A percentile compares a stretch with the other conserved stretches of the same genome.
These are phyloP conservation scores for Sarcophaga bullata DNA, from an alignment of 1,140 invertebrate species.

Conservation along the genomic window DNA sequence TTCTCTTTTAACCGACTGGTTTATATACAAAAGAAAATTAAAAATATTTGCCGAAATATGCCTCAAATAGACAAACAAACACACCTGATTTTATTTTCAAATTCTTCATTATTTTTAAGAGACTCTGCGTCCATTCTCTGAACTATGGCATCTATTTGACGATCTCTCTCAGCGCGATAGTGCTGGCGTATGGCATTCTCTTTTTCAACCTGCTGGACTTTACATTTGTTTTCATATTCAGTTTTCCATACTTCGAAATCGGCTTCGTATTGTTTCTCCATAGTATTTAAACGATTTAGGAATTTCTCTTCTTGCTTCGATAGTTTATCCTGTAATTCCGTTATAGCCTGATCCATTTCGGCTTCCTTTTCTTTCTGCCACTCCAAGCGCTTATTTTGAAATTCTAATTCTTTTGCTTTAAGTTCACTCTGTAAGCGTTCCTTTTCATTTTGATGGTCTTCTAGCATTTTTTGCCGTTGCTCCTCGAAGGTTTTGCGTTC, in stretches of 20 bases:
- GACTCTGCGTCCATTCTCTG: slow-evolving; percentile 72
- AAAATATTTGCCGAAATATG: too few species aligned
- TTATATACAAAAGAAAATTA: background rate
- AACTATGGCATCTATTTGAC: slow-evolving; percentile 75
- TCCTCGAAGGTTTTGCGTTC: slow-evolving; percentile 69
- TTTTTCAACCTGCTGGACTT: slow-evolving; percentile 68
- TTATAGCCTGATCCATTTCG: slow-evolving; percentile 65
- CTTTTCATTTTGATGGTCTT: slow-evolving; percentile 66
- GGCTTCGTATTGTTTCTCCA: slow-evolving; percentile 69
- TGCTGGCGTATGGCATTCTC: slow-evolving; percentile 71
- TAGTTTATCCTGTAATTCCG: slow-evolving; percentile 67
- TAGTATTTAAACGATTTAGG: slow-evolving; percentile 66
- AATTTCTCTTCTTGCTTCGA: slow-evolving; percentile 64
- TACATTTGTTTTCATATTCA: slow-evolving; percentile 71
- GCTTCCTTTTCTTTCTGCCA: slow-evolving; percentile 56
- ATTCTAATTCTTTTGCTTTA: slow-evolving; percentile 64
- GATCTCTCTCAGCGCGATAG: slow-evolving; percentile 72
- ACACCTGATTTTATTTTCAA: slow-evolving; percentile 72
- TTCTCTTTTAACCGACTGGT: slow-evolving; percentile 77
- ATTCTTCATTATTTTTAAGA: slow-evolving; percentile 66
- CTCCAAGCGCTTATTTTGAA: slow-evolving; percentile 54
- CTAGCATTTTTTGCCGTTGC: slow-evolving; percentile 67
- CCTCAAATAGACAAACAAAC: slow-evolving; percentile 20
- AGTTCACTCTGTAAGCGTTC: slow-evolving; percentile 63
- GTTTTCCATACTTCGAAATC: slow-evolving; percentile 70